Base-by-base conservation (phyloP, 1,140 invertebrate genomes). In the Marisa cornuarietis region DNA sequence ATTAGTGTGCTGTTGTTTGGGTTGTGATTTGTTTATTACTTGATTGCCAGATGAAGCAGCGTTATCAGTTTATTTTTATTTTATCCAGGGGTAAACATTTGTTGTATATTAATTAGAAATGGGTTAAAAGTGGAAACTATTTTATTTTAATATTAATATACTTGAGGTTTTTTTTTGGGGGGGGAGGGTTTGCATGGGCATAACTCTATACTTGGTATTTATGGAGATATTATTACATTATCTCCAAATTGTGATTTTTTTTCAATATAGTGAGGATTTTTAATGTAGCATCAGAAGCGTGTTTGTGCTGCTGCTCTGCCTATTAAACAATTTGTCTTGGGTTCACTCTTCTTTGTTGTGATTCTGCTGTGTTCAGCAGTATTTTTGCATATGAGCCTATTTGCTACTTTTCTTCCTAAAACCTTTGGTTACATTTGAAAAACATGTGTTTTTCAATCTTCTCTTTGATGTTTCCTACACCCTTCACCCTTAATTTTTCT, bases 301-400 rank as follows among this genome's bases (percentile, higher is more conserved):
- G 16, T 14, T 18, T 58, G 11, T 58, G 54, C 11, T 9, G 54
- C 54, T 58, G 54, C 54, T 58, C 20, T 75, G n/a, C 9, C 10
- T 62, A 52, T 22, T 75, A n/a, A 26, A 69, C 16, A n/a, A 69
- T 16, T 31, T 77, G 69, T 79, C 61, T 79, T 79, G 78, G 78
- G 78, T 79, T 79, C 78, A 79, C n/a, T 61, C n/a, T 18, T 61
- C 78, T 79, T 54, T 58, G 54, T 54, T 58, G 54, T 18, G 16
- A 58, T 14, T 58, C 54, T 58, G 16, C 54, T 58, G 54, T 58
- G 31, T 42, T 42, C 54, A 58, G 11, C 54, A 58, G 16, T 58
- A 58, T 2, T 58, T 58, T 58, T 18, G 16, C 11, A 11, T 58
- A 58, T 58, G 11, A 8, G 54, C 54, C 9, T 58, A 18, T 58